Evolutionary conservation across 2,888 invertebrate species (phyloP).

Genomic region (Artemia sinica): DNA sequence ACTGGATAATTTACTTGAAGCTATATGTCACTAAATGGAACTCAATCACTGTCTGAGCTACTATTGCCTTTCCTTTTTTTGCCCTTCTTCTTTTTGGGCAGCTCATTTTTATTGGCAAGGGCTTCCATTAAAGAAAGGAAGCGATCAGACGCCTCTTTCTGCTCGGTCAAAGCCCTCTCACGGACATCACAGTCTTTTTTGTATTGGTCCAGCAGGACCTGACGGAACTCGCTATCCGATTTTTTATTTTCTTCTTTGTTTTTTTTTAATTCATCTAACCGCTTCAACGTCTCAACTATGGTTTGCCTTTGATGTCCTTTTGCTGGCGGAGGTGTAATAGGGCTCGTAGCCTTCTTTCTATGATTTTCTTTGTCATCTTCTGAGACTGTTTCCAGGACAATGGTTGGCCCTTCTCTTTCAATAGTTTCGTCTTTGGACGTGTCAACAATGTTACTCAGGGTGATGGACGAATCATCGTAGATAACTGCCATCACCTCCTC

Average conservation of each 20-base stretch:
- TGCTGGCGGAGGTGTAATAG: background rate
- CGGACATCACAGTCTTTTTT: background rate
- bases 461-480: too few species aligned
- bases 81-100: background rate
- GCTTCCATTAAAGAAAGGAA: background rate
- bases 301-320: background rate
- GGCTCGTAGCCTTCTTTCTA: background rate
- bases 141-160: conserved; percentile 10
- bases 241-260: too few species aligned
- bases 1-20: too few species aligned
- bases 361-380: background rate
- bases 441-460: too few species aligned
- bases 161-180: background rate
- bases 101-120: background rate
- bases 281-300: background rate
- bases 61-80: too few species aligned
- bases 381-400: background rate
- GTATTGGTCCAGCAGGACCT: background rate
- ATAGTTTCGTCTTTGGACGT: too few species aligned
- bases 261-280: background rate
- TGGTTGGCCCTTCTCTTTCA: background rate
- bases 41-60: too few species aligned
- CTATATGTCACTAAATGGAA: too few species aligned
- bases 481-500: too few species aligned
- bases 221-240: background rate